A percentile compares a stretch with the other conserved stretches of the same genome.
These are phyloP conservation scores for Hydractinia echinata DNA, from an alignment of 30 jellyfish, hydroid and myxozoan species.

Conservation along the genomic window DNA sequence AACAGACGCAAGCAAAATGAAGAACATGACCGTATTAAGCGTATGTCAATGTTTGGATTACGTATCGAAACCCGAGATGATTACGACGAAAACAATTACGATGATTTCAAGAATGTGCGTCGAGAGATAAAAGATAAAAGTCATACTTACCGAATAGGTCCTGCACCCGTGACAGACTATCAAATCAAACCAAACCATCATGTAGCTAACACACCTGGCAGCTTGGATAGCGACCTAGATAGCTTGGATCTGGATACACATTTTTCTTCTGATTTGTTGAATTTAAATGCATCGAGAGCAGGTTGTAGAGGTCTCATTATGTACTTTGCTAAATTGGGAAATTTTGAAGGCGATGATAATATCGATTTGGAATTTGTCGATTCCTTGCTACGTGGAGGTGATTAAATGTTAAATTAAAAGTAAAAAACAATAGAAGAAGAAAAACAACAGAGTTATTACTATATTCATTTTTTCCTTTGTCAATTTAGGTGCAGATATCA, in stretches of 20 bases:
- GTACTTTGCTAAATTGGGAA: slow-evolving; percentile 86
- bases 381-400: slow-evolving; percentile 74
- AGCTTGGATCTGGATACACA: slow-evolving; percentile 39
- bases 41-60: slow-evolving; percentile 19
- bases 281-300: slow-evolving; percentile 62
- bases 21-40: not conserved
- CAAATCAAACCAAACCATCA: slow-evolving; percentile 57
- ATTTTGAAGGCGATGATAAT: slow-evolving; percentile 63
- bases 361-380: slow-evolving; percentile 90
- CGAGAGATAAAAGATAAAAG: slow-evolving; percentile 69
- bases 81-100: slow-evolving; percentile 4
- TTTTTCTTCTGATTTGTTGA: slow-evolving; percentile 48
- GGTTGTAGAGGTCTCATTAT: slow-evolving; percentile 91
- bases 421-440: not conserved
- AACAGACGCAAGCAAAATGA: not conserved
- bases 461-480: not conserved
- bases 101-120: slow-evolving; percentile 31
- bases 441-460: not conserved
- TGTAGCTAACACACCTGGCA: slow-evolving; percentile 72
- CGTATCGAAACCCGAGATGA: slow-evolving; percentile 15
- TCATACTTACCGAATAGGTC: slow-evolving; percentile 83
- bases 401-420: no score
- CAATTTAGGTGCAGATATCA: slow-evolving; percentile 72
- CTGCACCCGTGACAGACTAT: slow-evolving; percentile 93
- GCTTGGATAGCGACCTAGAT: slow-evolving; percentile 87